Percentiles rank a stretch among this genome's conserved stretches.
Evolutionary conservation across 2,888 invertebrate genomes (phyloP).

Genomic region (Anagyrus pseudococci): DNA sequence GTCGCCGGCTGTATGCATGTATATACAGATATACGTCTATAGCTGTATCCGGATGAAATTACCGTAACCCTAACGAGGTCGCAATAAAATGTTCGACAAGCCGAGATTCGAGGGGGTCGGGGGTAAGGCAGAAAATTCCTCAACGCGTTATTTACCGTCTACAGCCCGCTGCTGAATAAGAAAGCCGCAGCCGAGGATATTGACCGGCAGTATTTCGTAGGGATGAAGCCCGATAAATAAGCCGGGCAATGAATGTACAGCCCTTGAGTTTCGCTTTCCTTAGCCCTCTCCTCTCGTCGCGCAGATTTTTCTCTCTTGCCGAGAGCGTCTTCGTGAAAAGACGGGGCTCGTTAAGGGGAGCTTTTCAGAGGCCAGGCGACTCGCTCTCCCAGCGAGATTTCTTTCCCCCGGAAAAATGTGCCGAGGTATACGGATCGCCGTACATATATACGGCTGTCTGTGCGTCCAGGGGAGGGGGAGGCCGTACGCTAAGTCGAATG

Average conservation of each 20-base stretch:
- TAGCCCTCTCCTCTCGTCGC: not conserved
- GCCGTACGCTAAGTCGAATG: no score
- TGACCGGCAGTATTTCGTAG: no score
- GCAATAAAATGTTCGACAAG: no score
- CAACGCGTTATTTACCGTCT: constrained; percentile 38
- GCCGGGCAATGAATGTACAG: no score
- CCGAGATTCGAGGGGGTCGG: no score
- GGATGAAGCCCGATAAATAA: constrained; percentile 42
- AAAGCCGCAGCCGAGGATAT: not conserved
- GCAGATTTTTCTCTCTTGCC: constrained; percentile 2
- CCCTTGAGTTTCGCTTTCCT: not conserved
- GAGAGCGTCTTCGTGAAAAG: constrained; percentile 37
- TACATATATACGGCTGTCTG: no score
- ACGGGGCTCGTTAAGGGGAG: constrained; percentile 45
- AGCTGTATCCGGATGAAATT: not conserved
- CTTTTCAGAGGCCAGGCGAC: constrained; percentile 42
- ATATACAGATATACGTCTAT: no score
- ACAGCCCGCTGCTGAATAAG: constrained; percentile 22
- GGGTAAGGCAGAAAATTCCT: constrained; percentile 33
- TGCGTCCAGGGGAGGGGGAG: no score
- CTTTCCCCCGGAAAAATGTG: no score
- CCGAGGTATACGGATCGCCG: no score
- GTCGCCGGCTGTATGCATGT: not conserved
- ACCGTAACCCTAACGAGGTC: constrained; percentile 29
- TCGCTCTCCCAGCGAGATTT: no score